These are phyloP conservation scores for Propithecus perrieri DNA, from an alignment of 2,797 vertebrate genomes.

Conservation along the genomic window DNA sequence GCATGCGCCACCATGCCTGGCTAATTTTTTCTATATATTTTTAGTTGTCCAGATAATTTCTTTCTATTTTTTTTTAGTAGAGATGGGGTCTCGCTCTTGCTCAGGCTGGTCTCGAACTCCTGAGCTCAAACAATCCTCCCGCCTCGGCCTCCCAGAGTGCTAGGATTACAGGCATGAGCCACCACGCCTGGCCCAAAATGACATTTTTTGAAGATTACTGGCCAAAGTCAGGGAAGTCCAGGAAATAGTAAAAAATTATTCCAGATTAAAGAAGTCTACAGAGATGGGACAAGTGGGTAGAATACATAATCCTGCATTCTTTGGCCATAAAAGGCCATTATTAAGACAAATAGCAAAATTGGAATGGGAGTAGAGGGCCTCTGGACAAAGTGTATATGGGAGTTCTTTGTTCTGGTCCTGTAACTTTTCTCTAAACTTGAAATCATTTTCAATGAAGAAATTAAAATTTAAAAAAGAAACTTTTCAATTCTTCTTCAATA, in stretches of 20 bases:
- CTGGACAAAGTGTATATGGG: not conserved
- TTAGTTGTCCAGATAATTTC: too few relatives aligned
- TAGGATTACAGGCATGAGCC: too few relatives aligned
- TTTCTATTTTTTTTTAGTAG: too few relatives aligned
- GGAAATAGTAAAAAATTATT: not conserved
- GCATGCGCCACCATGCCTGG: too few relatives aligned
- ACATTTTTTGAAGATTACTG: not conserved
- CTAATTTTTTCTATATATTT: too few relatives aligned
- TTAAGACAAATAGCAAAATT: not conserved
- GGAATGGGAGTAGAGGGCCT: not conserved
- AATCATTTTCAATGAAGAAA: slow-evolving; percentile 14
- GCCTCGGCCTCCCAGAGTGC: too few relatives aligned
- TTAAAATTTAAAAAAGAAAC: slow-evolving; percentile 21
- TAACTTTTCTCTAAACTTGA: slow-evolving; percentile 4
- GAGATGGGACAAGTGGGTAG: not conserved
- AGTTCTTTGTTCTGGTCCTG: slow-evolving; percentile 7
- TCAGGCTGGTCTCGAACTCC: too few relatives aligned
- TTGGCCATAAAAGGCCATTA: not conserved
- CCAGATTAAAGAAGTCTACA: not conserved
- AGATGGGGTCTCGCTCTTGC: too few relatives aligned
- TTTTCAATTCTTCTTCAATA: not conserved
- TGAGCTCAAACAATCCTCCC: too few relatives aligned
- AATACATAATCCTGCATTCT: not conserved
- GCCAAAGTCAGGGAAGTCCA: not conserved
- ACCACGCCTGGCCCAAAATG: too few relatives aligned